These are phyloP conservation scores for Leptoclinus maculatus DNA, from an alignment of 2,797 vertebrate species.

Conservation along the genomic window DNA sequence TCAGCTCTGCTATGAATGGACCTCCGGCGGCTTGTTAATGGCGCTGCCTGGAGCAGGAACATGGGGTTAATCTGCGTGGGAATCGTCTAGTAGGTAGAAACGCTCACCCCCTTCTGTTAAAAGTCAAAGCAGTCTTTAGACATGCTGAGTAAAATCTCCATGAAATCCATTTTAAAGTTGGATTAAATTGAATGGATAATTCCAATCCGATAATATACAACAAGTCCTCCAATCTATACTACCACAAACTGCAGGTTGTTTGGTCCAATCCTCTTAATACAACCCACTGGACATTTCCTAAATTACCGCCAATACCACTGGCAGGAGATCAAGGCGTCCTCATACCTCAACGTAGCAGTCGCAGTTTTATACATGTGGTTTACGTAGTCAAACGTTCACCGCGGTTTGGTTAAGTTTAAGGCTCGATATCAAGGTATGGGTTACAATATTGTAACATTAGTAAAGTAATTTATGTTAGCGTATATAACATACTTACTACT, in stretches of 20 bases:
- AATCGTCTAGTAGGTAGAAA: conserved; percentile 2
- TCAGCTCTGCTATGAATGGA: background rate
- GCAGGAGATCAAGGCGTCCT: background rate
- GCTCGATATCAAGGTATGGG: background rate
- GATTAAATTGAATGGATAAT: background rate
- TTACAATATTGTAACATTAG: background rate
- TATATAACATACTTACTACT: background rate
- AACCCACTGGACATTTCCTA: background rate
- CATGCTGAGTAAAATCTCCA: background rate
- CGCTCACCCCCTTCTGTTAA: background rate
- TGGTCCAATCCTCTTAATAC: background rate
- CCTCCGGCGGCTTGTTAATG: background rate
- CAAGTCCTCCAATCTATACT: background rate
- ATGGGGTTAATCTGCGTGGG: conserved; percentile 4
- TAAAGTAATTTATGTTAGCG: background rate
- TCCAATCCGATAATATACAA: background rate
- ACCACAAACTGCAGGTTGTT: background rate
- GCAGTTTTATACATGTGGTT: background rate
- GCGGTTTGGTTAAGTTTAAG: no score
- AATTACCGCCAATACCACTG: background rate
- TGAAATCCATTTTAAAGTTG: background rate
- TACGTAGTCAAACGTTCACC: no score
- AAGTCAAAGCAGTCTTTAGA: background rate
- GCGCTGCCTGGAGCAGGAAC: conserved; percentile 3
- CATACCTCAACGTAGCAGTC: no score